Base-by-base conservation (phyloP, 2,888 invertebrate genomes). In the Prostheceraeus crozeri region DNA sequence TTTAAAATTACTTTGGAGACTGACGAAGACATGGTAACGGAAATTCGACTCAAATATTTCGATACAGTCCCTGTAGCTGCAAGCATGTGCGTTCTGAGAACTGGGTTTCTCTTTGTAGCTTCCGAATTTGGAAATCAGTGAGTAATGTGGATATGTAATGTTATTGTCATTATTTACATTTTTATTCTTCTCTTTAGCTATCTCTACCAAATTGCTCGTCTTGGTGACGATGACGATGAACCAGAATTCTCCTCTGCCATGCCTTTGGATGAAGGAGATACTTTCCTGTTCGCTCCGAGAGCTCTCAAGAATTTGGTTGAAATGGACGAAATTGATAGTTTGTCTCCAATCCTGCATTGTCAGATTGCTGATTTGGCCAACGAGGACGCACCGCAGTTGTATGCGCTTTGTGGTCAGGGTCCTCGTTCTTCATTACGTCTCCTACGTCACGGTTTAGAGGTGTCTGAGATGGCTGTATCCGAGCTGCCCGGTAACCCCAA, bases 71-170 rank as follows among this genome's bases (percentile, higher is more conserved):
- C 98, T 4, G 90, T 94, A 1, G 90, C 98, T 0, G 83, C 88
- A 16, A 84, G 93, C 0, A 87, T 99, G 87, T 94, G 94, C 79
- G 96, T 99, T 27, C 79, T 99, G 62, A 96, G 96, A 76, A 96
- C 96, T 59, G 98, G 98, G 1, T 99, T 99, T 75, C 79, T 99
- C 16, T 99, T 98, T 79, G 88, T 96, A 8, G 96, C 96, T 1
- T 87, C 89, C 27, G 98, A 99, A 79, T 98, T 96, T 83, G 96
- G 96, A 69, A 98, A 98, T 80, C 98, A 99, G 91, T 94, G 81
- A 87, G 93, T 51, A 56, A 16, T 14, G 10, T 27, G 30, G 11
- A 14, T 1, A 27, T 11, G 6, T 11, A 65, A 60, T n/a, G n/a
- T n/a, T n/a, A n/a, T n/a, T n/a, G n/a, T n/a, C 55, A 59, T 40